phyloP scores from a whole-genome alignment of 2,797 vertebrate genomes.

The Anguilla marmorata region DNA sequence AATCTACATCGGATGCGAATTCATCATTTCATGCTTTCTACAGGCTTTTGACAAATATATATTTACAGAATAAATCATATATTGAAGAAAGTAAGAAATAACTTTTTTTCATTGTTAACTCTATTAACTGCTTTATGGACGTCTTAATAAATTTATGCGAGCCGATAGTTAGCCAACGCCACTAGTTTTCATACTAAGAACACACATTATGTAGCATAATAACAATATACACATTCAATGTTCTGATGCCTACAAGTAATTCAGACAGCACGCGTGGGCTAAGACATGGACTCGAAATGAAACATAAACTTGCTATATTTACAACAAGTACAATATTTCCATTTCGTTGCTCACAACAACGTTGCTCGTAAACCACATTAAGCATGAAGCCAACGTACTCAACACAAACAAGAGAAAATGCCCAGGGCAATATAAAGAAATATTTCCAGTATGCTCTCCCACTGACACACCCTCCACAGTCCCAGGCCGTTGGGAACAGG shows the following conservation, averaged over 20 bases:
- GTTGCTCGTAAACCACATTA: neutral
- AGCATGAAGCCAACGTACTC: neutral
- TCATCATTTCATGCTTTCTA: neutral
- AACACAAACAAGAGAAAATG: constrained; percentile 39
- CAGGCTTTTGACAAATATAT: neutral
- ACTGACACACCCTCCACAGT: constrained; percentile 67
- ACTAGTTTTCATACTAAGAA: neutral
- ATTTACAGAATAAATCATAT: neutral
- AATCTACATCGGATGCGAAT: neutral
- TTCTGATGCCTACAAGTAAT: neutral
- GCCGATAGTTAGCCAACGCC: neutral
- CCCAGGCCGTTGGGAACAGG: constrained; percentile 35
- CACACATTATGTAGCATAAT: neutral
- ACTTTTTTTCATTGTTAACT: no score
- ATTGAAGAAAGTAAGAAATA: neutral
- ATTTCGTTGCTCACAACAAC: neutral
- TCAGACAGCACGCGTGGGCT: neutral
- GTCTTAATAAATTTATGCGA: neutral
- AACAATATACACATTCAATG: neutral
- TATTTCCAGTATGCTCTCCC: constrained; percentile 62
- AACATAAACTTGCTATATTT: neutral
- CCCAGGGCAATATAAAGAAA: constrained; percentile 50
- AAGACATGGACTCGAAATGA: neutral
- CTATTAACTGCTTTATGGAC: neutral
- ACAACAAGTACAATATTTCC: neutral